Conservation (phyloP, 2,888 invertebrate genomes). For the Cyrtodaria siliqua region DNA sequence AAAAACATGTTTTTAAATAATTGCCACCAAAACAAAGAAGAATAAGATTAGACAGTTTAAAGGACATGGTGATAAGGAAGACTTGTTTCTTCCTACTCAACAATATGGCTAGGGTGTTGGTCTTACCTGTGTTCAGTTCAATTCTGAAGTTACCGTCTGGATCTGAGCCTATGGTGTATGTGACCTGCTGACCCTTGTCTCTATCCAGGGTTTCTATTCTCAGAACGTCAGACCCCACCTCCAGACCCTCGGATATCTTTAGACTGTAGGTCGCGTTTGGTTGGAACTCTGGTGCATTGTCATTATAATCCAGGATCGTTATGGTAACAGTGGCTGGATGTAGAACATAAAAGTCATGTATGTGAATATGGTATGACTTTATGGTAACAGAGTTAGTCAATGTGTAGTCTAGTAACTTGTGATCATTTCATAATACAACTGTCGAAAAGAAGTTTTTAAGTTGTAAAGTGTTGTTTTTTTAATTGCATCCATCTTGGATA, state of each 20-base stretch:
- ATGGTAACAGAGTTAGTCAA: too few species aligned
- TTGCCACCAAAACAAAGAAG: not conserved
- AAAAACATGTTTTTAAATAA: too few species aligned
- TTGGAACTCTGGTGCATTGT: slow-evolving; percentile 78
- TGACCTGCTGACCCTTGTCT: slow-evolving; percentile 73
- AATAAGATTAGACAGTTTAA: not conserved
- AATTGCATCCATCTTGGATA: too few species aligned
- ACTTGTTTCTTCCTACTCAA: too few species aligned
- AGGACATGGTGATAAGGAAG: too few species aligned
- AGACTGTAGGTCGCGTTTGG: slow-evolving; percentile 67
- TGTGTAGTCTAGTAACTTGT: too few species aligned
- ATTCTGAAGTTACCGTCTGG: slow-evolving; percentile 62
- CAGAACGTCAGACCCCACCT: slow-evolving; percentile 68
- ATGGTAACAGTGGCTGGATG: slow-evolving; percentile 74
- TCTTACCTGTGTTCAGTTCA: slow-evolving; percentile 60
- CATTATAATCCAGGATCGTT: slow-evolving; percentile 76
- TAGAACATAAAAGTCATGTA: too few species aligned
- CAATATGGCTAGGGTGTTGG: too few species aligned
- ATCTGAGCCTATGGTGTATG: slow-evolving; percentile 65
- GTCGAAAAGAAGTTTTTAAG: too few species aligned
- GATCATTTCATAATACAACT: too few species aligned
- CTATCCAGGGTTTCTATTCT: slow-evolving; percentile 74
- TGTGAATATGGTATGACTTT: too few species aligned
- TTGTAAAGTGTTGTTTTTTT: too few species aligned
- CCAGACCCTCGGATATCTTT: slow-evolving; percentile 74